Conservation (phyloP, 2,797 vertebrate genomes). For the Loris lydekkerianus region DNA sequence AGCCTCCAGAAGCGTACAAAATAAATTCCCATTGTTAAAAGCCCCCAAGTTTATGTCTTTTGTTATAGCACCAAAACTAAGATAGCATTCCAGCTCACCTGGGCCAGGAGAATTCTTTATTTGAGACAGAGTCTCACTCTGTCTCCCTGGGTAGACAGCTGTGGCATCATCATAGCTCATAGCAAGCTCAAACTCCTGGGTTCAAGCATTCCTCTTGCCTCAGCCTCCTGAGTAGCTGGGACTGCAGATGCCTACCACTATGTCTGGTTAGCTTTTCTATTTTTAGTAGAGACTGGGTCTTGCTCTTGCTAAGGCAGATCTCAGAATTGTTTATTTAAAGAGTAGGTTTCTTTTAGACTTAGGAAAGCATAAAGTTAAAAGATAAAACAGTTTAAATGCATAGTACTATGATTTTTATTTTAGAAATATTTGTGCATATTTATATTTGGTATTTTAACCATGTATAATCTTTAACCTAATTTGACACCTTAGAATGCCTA, state of each 20-base stretch:
- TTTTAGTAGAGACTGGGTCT: no score
- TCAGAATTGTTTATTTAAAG: not conserved
- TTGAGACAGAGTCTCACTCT: no score
- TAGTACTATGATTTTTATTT: slow-evolving; percentile 14
- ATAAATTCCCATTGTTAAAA: not conserved
- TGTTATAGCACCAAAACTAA: not conserved
- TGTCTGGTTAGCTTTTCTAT: no score
- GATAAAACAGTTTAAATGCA: not conserved
- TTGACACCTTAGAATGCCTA: slow-evolving; percentile 44
- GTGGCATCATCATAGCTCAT: no score
- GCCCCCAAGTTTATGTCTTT: not conserved
- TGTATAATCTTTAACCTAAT: slow-evolving; percentile 56
- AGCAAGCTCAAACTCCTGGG: no score
- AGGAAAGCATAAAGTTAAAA: slow-evolving; percentile 5
- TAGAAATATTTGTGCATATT: slow-evolving; percentile 43
- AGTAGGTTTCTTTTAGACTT: not conserved
- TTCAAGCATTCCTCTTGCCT: no score
- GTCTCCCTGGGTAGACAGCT: no score
- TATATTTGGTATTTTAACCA: slow-evolving; percentile 45
- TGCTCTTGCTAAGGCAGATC: no score
- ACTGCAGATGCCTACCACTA: no score
- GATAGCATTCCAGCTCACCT: not conserved
- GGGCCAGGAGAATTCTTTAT: not conserved
- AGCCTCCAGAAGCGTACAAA: not conserved
- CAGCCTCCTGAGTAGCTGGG: no score